Evolutionary conservation across 2,888 invertebrate species (phyloP), one percentile per base, ranked within the genome.

Genomic region (Caenorhabditis japonica): DNA sequence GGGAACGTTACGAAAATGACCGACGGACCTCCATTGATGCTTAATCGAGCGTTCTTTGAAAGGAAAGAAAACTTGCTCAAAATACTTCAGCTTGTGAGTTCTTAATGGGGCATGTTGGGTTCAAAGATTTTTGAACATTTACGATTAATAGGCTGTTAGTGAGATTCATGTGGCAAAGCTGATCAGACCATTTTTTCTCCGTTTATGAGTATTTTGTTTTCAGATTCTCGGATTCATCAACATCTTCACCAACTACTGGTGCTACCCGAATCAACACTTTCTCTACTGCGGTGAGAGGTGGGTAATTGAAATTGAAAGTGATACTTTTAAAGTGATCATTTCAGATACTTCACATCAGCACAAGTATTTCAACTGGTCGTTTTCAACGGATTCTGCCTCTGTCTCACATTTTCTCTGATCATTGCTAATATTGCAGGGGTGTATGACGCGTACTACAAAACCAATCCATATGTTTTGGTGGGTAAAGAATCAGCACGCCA

Each of bases 341-440:
- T 33, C 74, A 76, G 76, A 56, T 64, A 80, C 30, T 74, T 75
- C 71, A 68, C 75, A 21, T 77, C 80, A 23, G 52, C 68, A 19
- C 84, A 84, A 66, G 60, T 83, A 34, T 84, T 84, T 62, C 77
- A 79, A 38, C 68, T 79, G 27, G 69, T 83, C 25, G 84, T 83
- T 46, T 77, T 84, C 39, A 81, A 83, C 58, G 76, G 73, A 1
- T 84, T 84, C 66, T 83, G 81, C 47, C 47, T 77, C 1, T 41
- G 69, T 15, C 66, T 80, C 47, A 84, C 83, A 0, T 39, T 70
- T 8, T 33, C 79, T 2, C 43, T 84, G 21, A 66, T 76, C n/a
- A n/a, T 80, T 34, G 77, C 72, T n/a, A 77, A 75, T 56, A 58
- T 83, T 19, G 69, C 77, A 23, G 81, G 82, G 7, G 72, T 77